Evolutionary conservation across 2,888 invertebrate genomes (phyloP), one percentile per base, ranked within the genome.

Genomic region (Hanleya hanleyi): DNA sequence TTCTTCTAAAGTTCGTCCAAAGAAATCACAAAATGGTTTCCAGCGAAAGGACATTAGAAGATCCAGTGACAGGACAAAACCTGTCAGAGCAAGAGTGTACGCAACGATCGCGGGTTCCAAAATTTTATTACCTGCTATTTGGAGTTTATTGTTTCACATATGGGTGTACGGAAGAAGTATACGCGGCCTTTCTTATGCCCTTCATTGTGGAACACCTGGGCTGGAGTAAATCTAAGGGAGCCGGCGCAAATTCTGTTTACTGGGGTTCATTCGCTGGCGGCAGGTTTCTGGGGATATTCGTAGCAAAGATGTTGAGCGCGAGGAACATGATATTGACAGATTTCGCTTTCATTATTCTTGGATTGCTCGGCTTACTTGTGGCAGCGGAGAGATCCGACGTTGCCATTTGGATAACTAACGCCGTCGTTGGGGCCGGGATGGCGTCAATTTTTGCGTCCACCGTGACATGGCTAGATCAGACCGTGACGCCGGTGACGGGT

Each of bases 241-340:
- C 64, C 3, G 38, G 38, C 1, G 37, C 38, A 37, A 64, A 37
- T 22, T 64, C 64, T n/a, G 64, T 37, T 12, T 64, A 37, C 9
- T 64, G 64, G 64, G 64, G 64, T 3, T 35, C 64, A 15, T 64
- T 64, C 36, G 33, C 38, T 22, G 64, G 15, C n/a, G 35, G 37
- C 12, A 35, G 35, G 2, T 37, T 64, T 29, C 3, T 64, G 18
- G 35, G n/a, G 2, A 37, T 64, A 37, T 37, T 37, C 37, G 2
- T 64, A 1, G 35, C 64, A 5, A 32, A 35, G 4, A 15, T 64
- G 5, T 9, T 64, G 18, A 37, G 18, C 2, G 37, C 29, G 1
- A 9, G 64, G 6, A 64, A 64, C 22, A 64, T 64, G 64, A 37
- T 64, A 12, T 29, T 64, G 1, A 22, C 36, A 29, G 64, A 64